Evolutionary conservation across 2,113 vertebrate species (phyloP), one percentile per base, ranked within the genome.

Genomic region (Maccullochella peelii): DNA sequence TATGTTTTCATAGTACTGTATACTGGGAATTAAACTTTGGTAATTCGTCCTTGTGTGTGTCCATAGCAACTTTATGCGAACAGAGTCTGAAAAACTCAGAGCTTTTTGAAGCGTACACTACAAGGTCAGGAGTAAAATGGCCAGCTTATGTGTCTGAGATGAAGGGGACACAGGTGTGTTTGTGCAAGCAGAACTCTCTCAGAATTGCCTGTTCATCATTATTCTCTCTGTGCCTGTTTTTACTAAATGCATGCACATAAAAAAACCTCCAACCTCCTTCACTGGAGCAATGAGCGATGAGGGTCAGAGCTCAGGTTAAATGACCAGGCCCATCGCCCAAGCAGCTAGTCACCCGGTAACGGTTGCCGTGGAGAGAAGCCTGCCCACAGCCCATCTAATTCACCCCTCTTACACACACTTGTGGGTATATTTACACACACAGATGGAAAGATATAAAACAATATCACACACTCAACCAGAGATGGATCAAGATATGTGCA

Each of bases 261-360:
- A 66, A 27, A 55, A 20, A 20, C 16, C 9, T 63, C 57, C 67
- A 23, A 30, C 55, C 40, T 70, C 68, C 54, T 80, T 88, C 86
- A 75, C 85, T 62, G 23, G 73, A 69, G 87, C 54, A 62, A 61
- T 83, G 88, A 86, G 70, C 14, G 84, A 92, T 94, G 82, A 80
- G 92, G 94, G 91, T 93, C 91, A 91, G 69, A 52, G 84, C 79
- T 83, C 73, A 54, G 91, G 94, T 94, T 94, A 95, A 94, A 87
- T 86, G 93, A 86, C 82, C 76, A 69, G 83, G 58, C 59, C 72
- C 77, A 58, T 72, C 44, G 63, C 76, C 71, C 83, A 65, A 77
- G 79, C 75, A 77, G 80, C 87, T 66, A 66, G 78, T 90, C 83
- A 89, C 69, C 66, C 55, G 40, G 44, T 74, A 73, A 84, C 58